These are phyloP conservation scores for Cairina moschata DNA, from an alignment of 2,113 vertebrate species.

Conservation along the genomic window DNA sequence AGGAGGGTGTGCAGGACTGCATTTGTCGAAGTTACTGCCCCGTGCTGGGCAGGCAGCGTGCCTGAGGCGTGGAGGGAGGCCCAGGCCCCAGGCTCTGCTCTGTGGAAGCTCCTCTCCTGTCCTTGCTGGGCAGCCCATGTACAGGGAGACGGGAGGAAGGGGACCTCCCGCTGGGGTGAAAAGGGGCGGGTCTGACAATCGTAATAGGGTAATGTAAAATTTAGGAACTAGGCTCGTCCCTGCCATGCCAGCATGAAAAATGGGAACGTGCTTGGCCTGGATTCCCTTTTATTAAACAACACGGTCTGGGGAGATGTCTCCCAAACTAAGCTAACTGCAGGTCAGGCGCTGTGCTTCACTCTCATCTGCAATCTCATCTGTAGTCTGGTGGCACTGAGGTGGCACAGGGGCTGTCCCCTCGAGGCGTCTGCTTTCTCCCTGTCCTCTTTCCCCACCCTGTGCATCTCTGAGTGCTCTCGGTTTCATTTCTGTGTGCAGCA, in stretches of 20 bases:
- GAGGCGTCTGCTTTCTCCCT: background rate
- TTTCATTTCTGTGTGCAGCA: no score
- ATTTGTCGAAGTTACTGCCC: background rate
- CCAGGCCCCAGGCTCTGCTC: background rate
- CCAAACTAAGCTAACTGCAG: background rate
- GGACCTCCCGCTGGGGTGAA: background rate
- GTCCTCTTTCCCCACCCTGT: background rate
- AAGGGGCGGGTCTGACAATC: background rate
- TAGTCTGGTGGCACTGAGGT: background rate
- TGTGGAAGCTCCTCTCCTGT: background rate
- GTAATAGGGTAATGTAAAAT: background rate
- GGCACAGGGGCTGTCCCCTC: no score
- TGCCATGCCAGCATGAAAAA: background rate
- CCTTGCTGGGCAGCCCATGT: background rate
- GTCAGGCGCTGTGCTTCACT: background rate
- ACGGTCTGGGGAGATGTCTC: background rate
- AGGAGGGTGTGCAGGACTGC: accelerated
- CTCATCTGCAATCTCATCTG: background rate
- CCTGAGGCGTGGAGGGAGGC: background rate
- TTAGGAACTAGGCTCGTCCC: background rate
- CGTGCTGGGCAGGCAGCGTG: accelerated
- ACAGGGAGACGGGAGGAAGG: background rate
- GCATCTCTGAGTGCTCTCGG: background rate
- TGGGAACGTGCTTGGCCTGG: background rate
- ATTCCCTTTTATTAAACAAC: background rate